Evolutionary conservation across 2,113 vertebrate genomes (phyloP), one percentile per base, ranked within the genome.

Genomic region (Ramphastos sulfuratus): DNA sequence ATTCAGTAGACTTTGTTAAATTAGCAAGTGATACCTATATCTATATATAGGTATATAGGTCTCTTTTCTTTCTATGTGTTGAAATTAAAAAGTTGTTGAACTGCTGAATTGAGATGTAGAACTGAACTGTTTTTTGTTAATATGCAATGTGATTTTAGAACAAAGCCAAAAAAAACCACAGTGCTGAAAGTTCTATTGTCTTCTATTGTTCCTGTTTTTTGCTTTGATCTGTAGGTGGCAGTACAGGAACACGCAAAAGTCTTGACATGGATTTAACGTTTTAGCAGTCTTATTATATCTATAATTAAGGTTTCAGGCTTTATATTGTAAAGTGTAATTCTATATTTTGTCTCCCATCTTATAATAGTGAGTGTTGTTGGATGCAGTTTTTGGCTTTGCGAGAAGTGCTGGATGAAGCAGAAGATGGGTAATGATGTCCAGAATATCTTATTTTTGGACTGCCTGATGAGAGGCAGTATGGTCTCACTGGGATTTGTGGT

Each of bases 191-290:
- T 75, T 2, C 0, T 1, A 0, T 54, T 76, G 24, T 35, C 12
- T 35, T 2, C 75, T 52, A 4, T 10, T 60, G 27, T 17, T 30
- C 31, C 44, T 50, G 42, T 33, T 95, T 89, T 95, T 87, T 48
- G 8, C 33, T 56, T 10, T 86, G 25, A 35, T 31, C 96, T 97
- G 85, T 92, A 97, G 97, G 89, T 97, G 98, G 97, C 97, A 96
- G 92, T 90, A 91, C 69, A 94, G 87, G 93, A 96, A 76, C 78
- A 46, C 30, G 27, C 12, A 15, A 21, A 64, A 15, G 4, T 33
- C 4, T 30, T 55, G 52, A 80, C 10, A 4, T 3, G 59, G 7
- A 33, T 60, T 50, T 50, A 33, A 30, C 10, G 4, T 82, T 92
- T 79, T 46, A 65, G 27, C 33, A 61, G 4, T 76, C 39, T 46